Base-by-base conservation (phyloP, 2,113 vertebrate species). In the Toxostoma redivivum region DNA sequence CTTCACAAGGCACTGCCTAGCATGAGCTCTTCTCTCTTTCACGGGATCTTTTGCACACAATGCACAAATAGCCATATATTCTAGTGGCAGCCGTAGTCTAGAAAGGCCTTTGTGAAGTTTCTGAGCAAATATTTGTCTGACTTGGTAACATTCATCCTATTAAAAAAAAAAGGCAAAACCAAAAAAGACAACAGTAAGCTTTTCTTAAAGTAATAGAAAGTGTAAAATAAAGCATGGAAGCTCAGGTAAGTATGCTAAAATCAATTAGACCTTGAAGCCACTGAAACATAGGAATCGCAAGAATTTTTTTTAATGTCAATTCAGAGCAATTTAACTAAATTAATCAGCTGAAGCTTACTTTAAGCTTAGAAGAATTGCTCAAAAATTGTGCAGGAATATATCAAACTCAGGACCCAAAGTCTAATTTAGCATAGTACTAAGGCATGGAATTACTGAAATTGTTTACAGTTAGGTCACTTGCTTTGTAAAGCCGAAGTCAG, bases 131-230 rank as follows among this genome's bases (percentile, higher is more conserved):
- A 99, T 98, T 97, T 99, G 99, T 40, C 99, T 98, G 95, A 99
- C 99, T 97, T 99, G 99, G 97, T 99, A 99, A 97, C 99, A 99
- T 96, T 99, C 99, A 86, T 99, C 99, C 99, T 99, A 79, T 62
- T 77, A 90, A 96, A 96, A 86, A 76, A 91, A 81, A 58, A 22
- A 42, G 2, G 28, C 5, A 93, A 90, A 86, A 73, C 13, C 28
- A 90, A 60, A 62, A 51, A 93, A 53, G 8, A 12, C 65, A 85
- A 67, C 42, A 86, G 25, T 72, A 78, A 95, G 44, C 38, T 57
- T 86, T 56, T 69, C 7, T 6, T 56, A 87, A 93, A 71, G 67
- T 62, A 83, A 78, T 58, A 67, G 1, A 33, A 20, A 88, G 21
- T 53, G 35, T 57, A 70, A 94, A 92, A 78, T 28, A 73, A 64